phyloP scores from a whole-genome alignment of 1,140 invertebrate species.

The Mercenaria mercenaria region DNA sequence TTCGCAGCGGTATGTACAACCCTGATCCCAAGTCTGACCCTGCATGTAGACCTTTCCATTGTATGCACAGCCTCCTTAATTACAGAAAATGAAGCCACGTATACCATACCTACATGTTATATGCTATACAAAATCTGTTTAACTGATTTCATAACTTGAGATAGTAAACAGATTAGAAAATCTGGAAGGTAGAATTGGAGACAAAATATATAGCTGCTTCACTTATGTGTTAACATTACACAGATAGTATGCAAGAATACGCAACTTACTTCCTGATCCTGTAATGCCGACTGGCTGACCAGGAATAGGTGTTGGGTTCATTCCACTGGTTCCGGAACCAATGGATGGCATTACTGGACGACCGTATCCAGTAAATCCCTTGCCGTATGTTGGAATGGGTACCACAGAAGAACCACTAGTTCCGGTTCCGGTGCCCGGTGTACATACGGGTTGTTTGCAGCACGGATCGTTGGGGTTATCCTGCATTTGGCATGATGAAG shows the following conservation, averaged over 20 bases:
- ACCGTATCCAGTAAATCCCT: slow-evolving; percentile 62
- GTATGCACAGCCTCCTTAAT: slow-evolving; percentile 52
- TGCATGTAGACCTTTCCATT: slow-evolving; percentile 59
- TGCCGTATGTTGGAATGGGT: slow-evolving; percentile 54
- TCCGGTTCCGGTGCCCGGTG: slow-evolving; percentile 7
- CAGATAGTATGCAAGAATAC: no score
- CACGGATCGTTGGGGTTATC: slow-evolving; percentile 60
- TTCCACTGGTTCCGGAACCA: slow-evolving; percentile 48
- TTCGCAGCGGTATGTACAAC: slow-evolving; percentile 63
- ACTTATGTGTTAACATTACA: no score
- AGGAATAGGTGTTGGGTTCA: slow-evolving; percentile 1
- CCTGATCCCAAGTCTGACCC: slow-evolving; percentile 64
- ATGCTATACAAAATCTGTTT: no score
- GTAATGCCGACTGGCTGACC: slow-evolving; percentile 32
- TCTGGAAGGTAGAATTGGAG: no score
- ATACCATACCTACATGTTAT: not conserved
- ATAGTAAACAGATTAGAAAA: no score
- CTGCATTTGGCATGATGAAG: slow-evolving; percentile 57
- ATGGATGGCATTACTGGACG: slow-evolving; percentile 48
- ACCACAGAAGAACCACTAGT: slow-evolving; percentile 22
- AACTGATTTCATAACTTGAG: no score
- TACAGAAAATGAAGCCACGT: no score
- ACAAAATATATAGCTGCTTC: no score
- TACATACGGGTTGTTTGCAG: slow-evolving; percentile 57
- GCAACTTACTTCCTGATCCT: slow-evolving; percentile 50